A percentile compares a stretch with the other conserved stretches of the same genome.
Conservation (phyloP, 2,888 invertebrate genomes). For the Allygus modestus region DNA sequence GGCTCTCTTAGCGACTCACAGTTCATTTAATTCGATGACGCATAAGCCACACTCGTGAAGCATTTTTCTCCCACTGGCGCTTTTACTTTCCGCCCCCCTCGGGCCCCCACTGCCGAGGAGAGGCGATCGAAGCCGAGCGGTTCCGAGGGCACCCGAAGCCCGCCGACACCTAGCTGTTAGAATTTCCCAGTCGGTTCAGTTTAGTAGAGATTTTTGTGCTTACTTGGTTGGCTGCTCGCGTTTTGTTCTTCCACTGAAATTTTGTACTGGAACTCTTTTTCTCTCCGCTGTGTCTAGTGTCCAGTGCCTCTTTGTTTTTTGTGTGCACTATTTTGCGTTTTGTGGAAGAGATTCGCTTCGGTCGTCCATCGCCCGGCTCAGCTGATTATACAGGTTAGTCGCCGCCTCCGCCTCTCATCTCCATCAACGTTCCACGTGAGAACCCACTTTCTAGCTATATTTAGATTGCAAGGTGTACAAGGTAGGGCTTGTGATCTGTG, state of each 20-base stretch:
- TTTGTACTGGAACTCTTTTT: slow-evolving; percentile 63
- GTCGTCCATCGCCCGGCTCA: slow-evolving; percentile 29
- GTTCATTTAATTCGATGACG: slow-evolving; percentile 57
- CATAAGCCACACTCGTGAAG: slow-evolving; percentile 37
- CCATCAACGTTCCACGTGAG: slow-evolving; percentile 56
- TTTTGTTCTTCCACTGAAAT: slow-evolving; percentile 64
- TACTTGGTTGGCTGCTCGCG: slow-evolving; percentile 64
- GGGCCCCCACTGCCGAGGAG: slow-evolving; percentile 28
- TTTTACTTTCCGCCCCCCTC: slow-evolving; percentile 45
- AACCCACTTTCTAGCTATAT: neutral
- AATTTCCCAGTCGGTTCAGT: slow-evolving; percentile 63
- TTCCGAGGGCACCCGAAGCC: slow-evolving; percentile 55
- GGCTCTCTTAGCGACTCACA: slow-evolving; percentile 48
- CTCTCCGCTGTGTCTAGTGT: slow-evolving; percentile 63
- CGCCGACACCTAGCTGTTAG: slow-evolving; percentile 64
- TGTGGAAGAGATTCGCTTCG: slow-evolving; percentile 60
- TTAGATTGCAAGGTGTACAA: neutral
- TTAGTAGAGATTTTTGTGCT: slow-evolving; percentile 66
- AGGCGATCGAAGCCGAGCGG: slow-evolving; percentile 44
- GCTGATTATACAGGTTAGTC: slow-evolving; percentile 63
- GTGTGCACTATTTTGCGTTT: slow-evolving; percentile 64
- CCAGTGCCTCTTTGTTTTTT: slow-evolving; percentile 66
- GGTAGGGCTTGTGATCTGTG: neutral
- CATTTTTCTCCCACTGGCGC: slow-evolving; percentile 52
- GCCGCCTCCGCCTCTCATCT: slow-evolving; percentile 8